Evolutionary conservation across 2,797 vertebrate genomes (phyloP), one percentile per base, ranked within the genome.

Genomic region (Cyprinella venusta): DNA sequence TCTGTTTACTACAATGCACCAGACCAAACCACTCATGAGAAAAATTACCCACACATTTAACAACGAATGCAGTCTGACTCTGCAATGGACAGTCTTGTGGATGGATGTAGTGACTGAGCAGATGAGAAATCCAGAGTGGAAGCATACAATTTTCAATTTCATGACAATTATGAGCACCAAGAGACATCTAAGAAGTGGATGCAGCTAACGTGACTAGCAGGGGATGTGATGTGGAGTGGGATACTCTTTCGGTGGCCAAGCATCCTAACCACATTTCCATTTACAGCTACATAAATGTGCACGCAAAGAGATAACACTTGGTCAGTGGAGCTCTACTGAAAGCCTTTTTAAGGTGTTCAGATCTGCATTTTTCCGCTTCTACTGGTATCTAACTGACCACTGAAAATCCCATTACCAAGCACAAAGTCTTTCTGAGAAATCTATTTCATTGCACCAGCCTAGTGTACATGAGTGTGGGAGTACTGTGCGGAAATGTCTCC

Each of bases 331-430:
- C 63, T 40, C 45, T 48, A 70, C 26, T 48, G 30, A 78, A 78
- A 83, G 75, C 54, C 26, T 13, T 42, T 82, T 82, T 50, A 16
- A 65, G 15, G 54, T 38, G 38, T 63, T 78, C 75, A 69, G 36
- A 82, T 82, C 50, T 68, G 81, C 38, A 30, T 68, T 68, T 64
- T 70, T 77, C 65, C 59, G 81, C 64, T 69, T 54, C 30, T 82
- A 72, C 24, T 75, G 61, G 59, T 67, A 42, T 75, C 75, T 48
- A 26, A 18, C 54, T 71, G 83, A 80, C 76, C 83, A 67, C 83
- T 10, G 69, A 80, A 75, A 64, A 80, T 63, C 65, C 40, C 56
- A 82, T 45, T 77, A 77, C 26, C 24, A 69, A 77, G 38, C 36
- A 76, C n/a, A 2, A 50, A 45, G 38, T 64, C 38, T 19, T 65